Evolutionary conservation across 2,113 vertebrate species (phyloP).

Genomic region (Gymnarchus niloticus): DNA sequence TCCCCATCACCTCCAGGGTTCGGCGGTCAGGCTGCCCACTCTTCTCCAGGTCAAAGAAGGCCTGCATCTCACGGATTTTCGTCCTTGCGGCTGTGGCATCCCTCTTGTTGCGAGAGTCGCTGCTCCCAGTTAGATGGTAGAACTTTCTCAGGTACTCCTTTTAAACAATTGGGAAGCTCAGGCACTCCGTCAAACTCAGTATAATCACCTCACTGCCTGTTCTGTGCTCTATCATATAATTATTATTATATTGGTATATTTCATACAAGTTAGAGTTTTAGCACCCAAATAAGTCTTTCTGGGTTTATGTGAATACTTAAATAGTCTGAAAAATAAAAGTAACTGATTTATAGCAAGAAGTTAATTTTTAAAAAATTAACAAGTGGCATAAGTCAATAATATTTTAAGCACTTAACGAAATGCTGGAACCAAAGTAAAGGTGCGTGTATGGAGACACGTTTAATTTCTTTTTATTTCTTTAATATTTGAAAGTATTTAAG

Average conservation of each 20-base stretch:
- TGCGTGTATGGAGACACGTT: background rate
- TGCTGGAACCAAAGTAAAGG: background rate
- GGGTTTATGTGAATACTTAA: background rate
- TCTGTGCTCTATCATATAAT: background rate
- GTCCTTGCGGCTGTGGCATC: conserved; percentile 18
- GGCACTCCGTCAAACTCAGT: background rate
- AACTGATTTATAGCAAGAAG: background rate
- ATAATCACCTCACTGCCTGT: background rate
- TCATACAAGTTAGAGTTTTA: background rate
- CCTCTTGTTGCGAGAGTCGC: conserved; percentile 13
- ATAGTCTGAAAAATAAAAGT: background rate
- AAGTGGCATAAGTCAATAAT: background rate
- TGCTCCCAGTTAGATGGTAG: conserved; percentile 32
- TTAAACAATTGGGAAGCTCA: conserved; percentile 5
- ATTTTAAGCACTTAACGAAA: background rate
- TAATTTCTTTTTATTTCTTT: background rate
- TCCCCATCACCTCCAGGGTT: conserved; percentile 48
- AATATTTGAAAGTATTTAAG: too few species aligned
- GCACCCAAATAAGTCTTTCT: background rate
- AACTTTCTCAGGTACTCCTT: conserved; percentile 46
- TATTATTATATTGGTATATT: background rate
- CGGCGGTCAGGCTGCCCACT: conserved; percentile 38
- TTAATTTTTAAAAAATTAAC: background rate
- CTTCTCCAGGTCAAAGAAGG: conserved; percentile 51
- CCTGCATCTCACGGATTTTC: conserved; percentile 52